Conservation (phyloP, 2,113 vertebrate species). For the Lanius ludovicianus region DNA sequence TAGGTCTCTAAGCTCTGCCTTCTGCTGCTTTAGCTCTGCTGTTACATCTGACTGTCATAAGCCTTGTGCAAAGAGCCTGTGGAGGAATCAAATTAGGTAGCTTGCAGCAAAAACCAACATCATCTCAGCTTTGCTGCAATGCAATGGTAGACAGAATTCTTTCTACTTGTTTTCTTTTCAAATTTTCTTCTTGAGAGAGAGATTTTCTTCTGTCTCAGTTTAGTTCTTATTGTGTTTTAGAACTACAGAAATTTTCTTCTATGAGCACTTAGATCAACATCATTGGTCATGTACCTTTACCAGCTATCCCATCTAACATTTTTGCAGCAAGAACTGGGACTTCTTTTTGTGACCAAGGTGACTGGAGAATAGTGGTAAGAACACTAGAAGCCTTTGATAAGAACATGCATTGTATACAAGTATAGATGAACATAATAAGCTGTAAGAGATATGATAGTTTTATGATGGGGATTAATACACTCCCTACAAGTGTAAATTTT, state of each 20-base stretch:
- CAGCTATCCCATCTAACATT: not conserved
- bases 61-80: not conserved
- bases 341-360: not conserved
- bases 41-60: not conserved
- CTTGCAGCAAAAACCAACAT: not conserved
- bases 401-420: not conserved
- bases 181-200: not conserved
- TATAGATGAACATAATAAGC: not conserved
- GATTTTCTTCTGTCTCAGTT: not conserved
- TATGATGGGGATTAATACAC: not conserved
- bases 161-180: not conserved
- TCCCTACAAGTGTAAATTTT: not conserved
- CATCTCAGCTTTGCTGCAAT: not conserved
- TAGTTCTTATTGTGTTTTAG: not conserved
- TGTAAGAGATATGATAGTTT: not conserved
- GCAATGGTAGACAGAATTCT: not conserved
- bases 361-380: not conserved
- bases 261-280: not conserved
- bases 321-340: not conserved
- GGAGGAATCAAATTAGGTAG: not conserved
- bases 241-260: not conserved
- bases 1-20: not conserved
- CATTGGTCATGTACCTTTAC: not conserved
- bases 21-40: not conserved
- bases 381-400: not conserved